Percentiles rank a stretch among this genome's conserved stretches.
phyloP scores from a whole-genome alignment of 2,888 invertebrate genomes.

The Dolichopus griseipennis region DNA sequence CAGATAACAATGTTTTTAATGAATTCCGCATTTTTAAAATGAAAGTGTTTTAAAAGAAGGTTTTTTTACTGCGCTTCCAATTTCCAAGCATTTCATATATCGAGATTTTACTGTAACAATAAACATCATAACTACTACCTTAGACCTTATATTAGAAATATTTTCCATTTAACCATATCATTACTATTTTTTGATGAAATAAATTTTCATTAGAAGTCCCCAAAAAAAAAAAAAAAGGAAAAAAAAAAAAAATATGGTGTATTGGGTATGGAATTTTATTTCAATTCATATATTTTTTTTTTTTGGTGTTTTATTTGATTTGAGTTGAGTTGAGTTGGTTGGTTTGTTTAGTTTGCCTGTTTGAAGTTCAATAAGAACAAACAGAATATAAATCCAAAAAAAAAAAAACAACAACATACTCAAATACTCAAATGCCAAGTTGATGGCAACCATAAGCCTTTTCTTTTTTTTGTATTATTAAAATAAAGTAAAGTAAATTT shows the following conservation, averaged over 20 bases:
- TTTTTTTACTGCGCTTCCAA: no score
- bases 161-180: neutral
- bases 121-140: no score
- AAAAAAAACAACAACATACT: neutral
- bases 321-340: no score
- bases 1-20: no score
- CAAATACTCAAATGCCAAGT: slow-evolving; percentile 1
- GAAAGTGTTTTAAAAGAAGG: no score
- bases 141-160: neutral
- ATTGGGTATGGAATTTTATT: neutral
- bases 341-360: no score
- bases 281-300: neutral
- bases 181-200: neutral
- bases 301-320: neutral
- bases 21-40: no score
- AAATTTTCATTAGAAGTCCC: neutral
- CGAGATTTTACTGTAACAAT: no score
- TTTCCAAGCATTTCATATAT: no score
- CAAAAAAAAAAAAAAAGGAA: neutral
- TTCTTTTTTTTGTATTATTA: neutral
- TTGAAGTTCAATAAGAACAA: no score
- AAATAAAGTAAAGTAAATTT: neutral
- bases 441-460: slow-evolving; percentile 6
- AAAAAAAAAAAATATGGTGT: neutral
- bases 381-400: no score